Base-by-base conservation (phyloP, 2,888 invertebrate genomes). In the Coelinius sp. region DNA sequence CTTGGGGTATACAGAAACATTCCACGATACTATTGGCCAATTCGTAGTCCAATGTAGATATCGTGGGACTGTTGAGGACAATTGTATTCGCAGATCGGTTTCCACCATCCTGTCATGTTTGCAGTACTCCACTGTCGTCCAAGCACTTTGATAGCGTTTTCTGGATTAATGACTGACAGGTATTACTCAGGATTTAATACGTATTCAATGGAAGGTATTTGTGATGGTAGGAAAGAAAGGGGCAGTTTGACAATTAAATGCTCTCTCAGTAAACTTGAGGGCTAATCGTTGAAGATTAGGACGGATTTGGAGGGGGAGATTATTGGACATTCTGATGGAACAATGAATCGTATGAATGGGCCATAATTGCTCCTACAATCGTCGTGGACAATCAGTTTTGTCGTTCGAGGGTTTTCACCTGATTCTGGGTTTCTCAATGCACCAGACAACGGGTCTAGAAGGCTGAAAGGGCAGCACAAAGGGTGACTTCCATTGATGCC, bases 71-170 rank as follows among this genome's bases (percentile, higher is more conserved):
- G 59, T 31, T 35, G 59, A 59, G 59, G 31, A 35, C 59, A 31
- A 59, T 59, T 35, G 59, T 59, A 59, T 59, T 59, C 31, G 59
- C 59, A 59, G 59, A 59, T 59, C 59, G 31, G 59, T 59, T 49
- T 17, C 31, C 59, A 59, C 1, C 20, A 49, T 49, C 46, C 46
- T 49, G 17, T 49, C 46, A 17, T 49, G 59, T 59, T 59, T 59
- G 31, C 59, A 59, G 31, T 59, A 35, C n/a, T 17, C 31, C 12
- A 35, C 17, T 35, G 59, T 6, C 17, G 31, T 17, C 31, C 31
- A 35, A 31, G 17, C 12, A 59, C 20, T 59, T 59, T 35, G 31
- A 31, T 31, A 31, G 31, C 35, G 31, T 35, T n/a, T 31, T 59
- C 14, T 59, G 35, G 59, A 31, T 35, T 35, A 59, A 59, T 59